Evolutionary conservation across 2,888 invertebrate genomes (phyloP), one percentile per base, ranked within the genome.

Genomic region (Esperia sulphurella): DNA sequence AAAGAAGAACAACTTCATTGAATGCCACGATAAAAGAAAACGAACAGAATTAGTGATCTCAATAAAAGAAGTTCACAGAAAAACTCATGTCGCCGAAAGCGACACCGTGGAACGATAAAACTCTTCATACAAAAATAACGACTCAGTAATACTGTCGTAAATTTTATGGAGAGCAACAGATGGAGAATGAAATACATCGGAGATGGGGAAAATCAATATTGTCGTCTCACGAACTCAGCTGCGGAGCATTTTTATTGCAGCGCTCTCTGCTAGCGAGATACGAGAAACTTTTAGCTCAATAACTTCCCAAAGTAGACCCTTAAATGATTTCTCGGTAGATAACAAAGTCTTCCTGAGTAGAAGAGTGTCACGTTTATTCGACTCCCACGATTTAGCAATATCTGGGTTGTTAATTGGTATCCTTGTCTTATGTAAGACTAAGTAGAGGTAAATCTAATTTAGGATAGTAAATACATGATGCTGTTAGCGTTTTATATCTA

Each of bases 151-250:
- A 76, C 72, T 71, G 77, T 78, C 87, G 83, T 88, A 84, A 88
- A 86, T 81, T 88, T 86, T 83, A 86, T 85, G 81, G 78, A 79
- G 78, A 85, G 88, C 87, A 88, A 88, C 88, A 88, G 88, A 88
- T 88, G 87, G 86, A 77, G 83, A 78, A 79, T 75, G 79, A 81
- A 83, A 85, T 80, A 87, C 79, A 83, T 79, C 78, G 71, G 68
- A 69, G 39, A n/a, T 71, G 62, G 71, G 71, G 66, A 82, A 85
- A 87, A 88, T 87, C 87, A 83, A 88, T 88, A 87, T 79, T 73
- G 74, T 67, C 75, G 80, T 77, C 80, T 79, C 71, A 65, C 63
- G 70, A 78, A 79, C 75, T 75, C 65, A 61, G 71, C 69, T 65
- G 68, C 58, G 61, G 61, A 71, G 69, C 63, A 67, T 66, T 79